phyloP scores from a whole-genome alignment of 2,888 invertebrate genomes.

The Drosophila rellima region DNA sequence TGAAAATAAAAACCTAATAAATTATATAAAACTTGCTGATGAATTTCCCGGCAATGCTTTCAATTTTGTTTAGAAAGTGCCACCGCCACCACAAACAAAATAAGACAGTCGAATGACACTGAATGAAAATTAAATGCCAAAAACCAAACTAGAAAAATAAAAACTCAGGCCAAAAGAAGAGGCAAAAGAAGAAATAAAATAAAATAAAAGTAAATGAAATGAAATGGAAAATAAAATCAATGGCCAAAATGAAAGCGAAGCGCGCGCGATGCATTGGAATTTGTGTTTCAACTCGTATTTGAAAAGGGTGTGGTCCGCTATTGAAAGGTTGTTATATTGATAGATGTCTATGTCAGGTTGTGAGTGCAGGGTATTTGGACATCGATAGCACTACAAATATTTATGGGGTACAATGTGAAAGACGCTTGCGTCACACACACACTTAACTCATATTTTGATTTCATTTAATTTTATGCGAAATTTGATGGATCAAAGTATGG shows the following conservation, averaged over 20 bases:
- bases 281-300: conserved; percentile 38
- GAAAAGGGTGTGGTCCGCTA: conserved; percentile 47
- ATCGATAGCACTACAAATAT: conserved; percentile 10
- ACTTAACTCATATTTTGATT: neutral
- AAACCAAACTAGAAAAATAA: conserved; percentile 9
- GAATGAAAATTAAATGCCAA: conserved; percentile 51
- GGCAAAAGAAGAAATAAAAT: conserved; percentile 26
- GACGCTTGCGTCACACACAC: conserved; percentile 28
- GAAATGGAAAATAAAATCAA: conserved; percentile 77
- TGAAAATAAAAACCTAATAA: conserved; percentile 41
- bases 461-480: conserved; percentile 16
- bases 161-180: conserved; percentile 20
- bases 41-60: conserved; percentile 60
- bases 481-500: conserved; percentile 40
- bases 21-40: conserved; percentile 59
- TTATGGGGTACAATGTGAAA: conserved; percentile 33
- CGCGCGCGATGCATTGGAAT: conserved; percentile 51
- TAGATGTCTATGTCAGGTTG: neutral
- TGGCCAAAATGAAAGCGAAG: conserved; percentile 68
- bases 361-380: conserved; percentile 1
- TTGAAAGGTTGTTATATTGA: conserved; percentile 9
- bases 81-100: conserved; percentile 32
- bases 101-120: conserved; percentile 49
- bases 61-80: conserved; percentile 62
- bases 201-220: conserved; percentile 60